A percentile compares a stretch with the other conserved stretches of the same genome.
phyloP scores from a whole-genome alignment of 2,113 vertebrate genomes.

The Acrocephalus kingi region DNA sequence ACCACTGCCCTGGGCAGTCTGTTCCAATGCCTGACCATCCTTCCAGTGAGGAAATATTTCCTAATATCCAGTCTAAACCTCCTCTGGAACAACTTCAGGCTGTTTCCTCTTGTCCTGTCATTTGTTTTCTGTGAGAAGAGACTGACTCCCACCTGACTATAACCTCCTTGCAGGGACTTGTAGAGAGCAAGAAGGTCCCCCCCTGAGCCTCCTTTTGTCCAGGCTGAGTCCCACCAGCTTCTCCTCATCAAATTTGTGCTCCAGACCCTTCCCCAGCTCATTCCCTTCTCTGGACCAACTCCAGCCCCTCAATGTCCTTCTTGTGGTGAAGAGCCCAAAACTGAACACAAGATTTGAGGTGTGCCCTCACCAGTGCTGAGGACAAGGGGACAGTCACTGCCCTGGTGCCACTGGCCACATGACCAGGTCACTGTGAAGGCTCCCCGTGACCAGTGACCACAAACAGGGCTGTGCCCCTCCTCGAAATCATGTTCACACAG shows the following conservation, averaged over 20 bases:
- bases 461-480: neutral
- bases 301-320: neutral
- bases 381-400: neutral
- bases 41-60: neutral
- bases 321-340: neutral
- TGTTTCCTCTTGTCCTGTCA: neutral
- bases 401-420: neutral
- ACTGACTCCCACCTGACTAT: no score
- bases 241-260: neutral
- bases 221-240: neutral
- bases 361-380: neutral
- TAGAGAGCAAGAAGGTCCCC: neutral
- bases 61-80: neutral
- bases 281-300: neutral
- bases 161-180: neutral
- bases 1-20: neutral
- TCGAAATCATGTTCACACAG: neutral
- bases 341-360: neutral
- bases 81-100: neutral
- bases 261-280: neutral
- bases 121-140: neutral
- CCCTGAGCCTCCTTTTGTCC: neutral
- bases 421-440: neutral
- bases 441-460: neutral
- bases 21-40: neutral